These are phyloP conservation scores for Sphaerodactylus townsendi DNA, from an alignment of 2,113 vertebrate genomes.

Conservation along the genomic window DNA sequence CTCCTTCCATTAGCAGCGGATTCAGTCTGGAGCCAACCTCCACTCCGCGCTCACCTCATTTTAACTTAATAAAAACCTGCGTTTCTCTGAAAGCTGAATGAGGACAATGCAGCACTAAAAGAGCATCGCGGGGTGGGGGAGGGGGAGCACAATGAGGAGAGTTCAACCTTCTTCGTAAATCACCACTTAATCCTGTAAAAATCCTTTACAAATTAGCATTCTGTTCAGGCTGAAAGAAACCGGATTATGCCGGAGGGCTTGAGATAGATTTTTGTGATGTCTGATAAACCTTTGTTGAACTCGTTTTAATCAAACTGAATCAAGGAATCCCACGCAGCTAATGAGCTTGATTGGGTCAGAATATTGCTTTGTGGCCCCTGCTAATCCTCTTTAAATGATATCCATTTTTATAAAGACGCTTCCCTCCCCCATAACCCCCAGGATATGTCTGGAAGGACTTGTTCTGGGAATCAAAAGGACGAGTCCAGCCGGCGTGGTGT, in stretches of 20 bases:
- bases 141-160: background rate
- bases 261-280: conserved; percentile 47
- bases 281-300: conserved; percentile 51
- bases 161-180: conserved; percentile 3
- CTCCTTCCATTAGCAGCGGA: too few relatives aligned
- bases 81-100: background rate
- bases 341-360: conserved; percentile 52
- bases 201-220: conserved; percentile 33
- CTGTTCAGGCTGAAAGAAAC: conserved; percentile 30
- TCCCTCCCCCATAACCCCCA: background rate
- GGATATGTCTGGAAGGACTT: conserved; percentile 10
- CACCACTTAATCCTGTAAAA: conserved; percentile 28
- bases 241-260: conserved; percentile 38
- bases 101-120: background rate
- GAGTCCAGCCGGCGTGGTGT: too few relatives aligned
- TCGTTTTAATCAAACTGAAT: conserved; percentile 52
- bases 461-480: too few relatives aligned
- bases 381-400: conserved; percentile 51
- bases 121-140: background rate
- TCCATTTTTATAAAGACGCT: conserved; percentile 41
- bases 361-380: conserved; percentile 41
- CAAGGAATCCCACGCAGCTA: conserved; percentile 34
- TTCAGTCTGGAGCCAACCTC: background rate
- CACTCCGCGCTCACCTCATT: too few relatives aligned
- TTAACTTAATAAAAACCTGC: background rate